Evolutionary conservation across 2,888 invertebrate genomes (phyloP), one percentile per base, ranked within the genome.

Genomic region (Drosophila percnosoma): DNA sequence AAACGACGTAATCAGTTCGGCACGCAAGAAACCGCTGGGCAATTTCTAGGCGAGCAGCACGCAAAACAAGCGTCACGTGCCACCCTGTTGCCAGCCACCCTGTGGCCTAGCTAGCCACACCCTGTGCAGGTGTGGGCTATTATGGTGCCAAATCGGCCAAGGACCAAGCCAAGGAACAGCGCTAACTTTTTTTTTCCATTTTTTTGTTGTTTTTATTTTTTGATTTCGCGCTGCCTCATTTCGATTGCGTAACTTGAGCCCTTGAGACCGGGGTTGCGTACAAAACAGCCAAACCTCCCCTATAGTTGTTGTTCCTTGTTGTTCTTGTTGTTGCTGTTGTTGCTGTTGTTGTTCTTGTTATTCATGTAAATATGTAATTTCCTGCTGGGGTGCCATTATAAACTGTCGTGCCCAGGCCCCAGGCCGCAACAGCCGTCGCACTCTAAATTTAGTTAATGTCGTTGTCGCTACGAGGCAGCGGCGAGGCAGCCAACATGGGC

Each of bases 401-500:
- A 33, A 51, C 72, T 72, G 18, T 21, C 49, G 52, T 48, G 34
- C 24, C 65, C 45, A 31, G 61, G 53, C 36, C 51, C 38, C 64
- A 59, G 18, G 51, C 69, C 80, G 59, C 77, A 82, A 81, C 85
- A 84, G 85, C 89, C 87, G 82, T 78, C 82, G 80, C 76, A 79
- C 83, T 89, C 88, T 80, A 85, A 88, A 89, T 87, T 85, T 89
- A 88, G 87, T 83, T 89, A 88, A 90, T 88, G 90, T 87, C 76
- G 72, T 67, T 75, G 69, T 53, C 57, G 68, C 15, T 57, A 10
- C 40, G 31, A 62, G 38, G 31, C 59, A 62, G 48, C 24, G 34
- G 55, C 48, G 34, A 38, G 49, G 66, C 49, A 33, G 24, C 18
- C 57, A 33, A 29, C 33, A 53, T 10, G 15, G 38, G 38, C 34